A percentile compares a stretch with the other conserved stretches of the same genome.
Evolutionary conservation across 2,797 vertebrate species (phyloP).

Genomic region (Okamejei kenojei): DNA sequence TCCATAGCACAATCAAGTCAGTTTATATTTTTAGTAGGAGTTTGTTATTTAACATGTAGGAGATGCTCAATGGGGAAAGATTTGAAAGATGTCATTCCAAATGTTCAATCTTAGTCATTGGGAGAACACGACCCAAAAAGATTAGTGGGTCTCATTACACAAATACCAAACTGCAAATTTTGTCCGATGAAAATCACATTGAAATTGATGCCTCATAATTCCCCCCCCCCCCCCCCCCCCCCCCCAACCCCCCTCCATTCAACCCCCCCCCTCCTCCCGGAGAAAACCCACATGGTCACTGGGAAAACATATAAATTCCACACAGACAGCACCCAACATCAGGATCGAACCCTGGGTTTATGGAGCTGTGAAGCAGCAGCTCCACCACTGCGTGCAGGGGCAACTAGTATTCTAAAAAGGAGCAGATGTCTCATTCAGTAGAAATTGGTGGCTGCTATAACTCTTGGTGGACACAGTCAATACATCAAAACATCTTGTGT

Average conservation of each 20-base stretch:
- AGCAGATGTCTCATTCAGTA: not conserved
- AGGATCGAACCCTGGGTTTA: too few species aligned
- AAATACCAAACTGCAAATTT: not conserved
- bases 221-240: not conserved
- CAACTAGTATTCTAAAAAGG: not conserved
- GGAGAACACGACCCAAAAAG: not conserved
- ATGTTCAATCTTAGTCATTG: not conserved
- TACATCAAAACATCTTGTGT: not conserved
- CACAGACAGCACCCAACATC: too few species aligned
- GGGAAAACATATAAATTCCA: too few species aligned
- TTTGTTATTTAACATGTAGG: not conserved
- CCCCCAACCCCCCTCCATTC: too few species aligned
- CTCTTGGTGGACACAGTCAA: not conserved
- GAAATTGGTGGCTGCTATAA: not conserved
- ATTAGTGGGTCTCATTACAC: not conserved
- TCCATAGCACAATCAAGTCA: too few species aligned
- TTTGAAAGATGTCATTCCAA: not conserved
- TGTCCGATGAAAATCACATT: not conserved
- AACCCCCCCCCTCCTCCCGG: not conserved
- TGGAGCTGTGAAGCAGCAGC: too few species aligned
- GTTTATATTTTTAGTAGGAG: too few species aligned
- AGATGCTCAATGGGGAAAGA: not conserved
- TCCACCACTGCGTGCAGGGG: too few species aligned
- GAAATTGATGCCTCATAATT: not conserved
- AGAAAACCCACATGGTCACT: not conserved